Evolutionary conservation across 2,797 vertebrate genomes (phyloP).

Genomic region (Austrolebias charrua): DNA sequence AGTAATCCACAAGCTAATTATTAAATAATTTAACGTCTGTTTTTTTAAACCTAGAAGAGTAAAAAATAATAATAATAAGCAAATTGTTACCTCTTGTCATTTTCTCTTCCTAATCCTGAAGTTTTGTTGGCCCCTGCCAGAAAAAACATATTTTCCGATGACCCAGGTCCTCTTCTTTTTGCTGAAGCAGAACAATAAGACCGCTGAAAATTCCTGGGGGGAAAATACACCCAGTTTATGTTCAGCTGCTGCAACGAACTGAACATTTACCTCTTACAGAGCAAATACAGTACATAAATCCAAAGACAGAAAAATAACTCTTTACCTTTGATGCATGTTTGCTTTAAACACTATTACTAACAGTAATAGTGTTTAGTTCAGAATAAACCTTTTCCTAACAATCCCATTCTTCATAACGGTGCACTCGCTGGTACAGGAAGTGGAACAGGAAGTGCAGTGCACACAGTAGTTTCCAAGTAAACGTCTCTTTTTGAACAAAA

Average conservation of each 20-base stretch:
- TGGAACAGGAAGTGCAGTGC: conserved; percentile 25
- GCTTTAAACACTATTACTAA: conserved; percentile 8
- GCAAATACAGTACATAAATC: conserved; percentile 7
- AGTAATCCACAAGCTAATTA: too few species aligned
- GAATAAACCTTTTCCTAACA: conserved; percentile 9
- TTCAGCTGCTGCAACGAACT: conserved; percentile 9
- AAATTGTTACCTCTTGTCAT: conserved; percentile 87
- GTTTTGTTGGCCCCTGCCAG: conserved; percentile 86
- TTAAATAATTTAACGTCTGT: background rate
- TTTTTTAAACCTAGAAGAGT: conserved; percentile 5
- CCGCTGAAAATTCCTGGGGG: conserved; percentile 83
- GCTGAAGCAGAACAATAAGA: conserved; percentile 68
- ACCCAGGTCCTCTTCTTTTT: conserved; percentile 72
- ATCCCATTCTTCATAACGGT: conserved; percentile 12
- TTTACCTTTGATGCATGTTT: conserved; percentile 70
- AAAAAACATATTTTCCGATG: conserved; percentile 92
- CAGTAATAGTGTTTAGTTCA: conserved; percentile 16
- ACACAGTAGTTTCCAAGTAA: conserved; percentile 48
- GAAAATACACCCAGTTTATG: conserved; percentile 31
- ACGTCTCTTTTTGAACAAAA: conserved; percentile 65
- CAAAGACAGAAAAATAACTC: conserved; percentile 13
- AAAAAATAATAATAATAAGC: background rate
- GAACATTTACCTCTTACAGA: conserved; percentile 17
- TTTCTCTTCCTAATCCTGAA: conserved; percentile 75
- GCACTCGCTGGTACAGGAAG: background rate